A percentile compares a stretch with the other conserved stretches of the same genome.
Evolutionary conservation across 1,140 invertebrate species (phyloP).

Genomic region (Macrobrachium nipponense): DNA sequence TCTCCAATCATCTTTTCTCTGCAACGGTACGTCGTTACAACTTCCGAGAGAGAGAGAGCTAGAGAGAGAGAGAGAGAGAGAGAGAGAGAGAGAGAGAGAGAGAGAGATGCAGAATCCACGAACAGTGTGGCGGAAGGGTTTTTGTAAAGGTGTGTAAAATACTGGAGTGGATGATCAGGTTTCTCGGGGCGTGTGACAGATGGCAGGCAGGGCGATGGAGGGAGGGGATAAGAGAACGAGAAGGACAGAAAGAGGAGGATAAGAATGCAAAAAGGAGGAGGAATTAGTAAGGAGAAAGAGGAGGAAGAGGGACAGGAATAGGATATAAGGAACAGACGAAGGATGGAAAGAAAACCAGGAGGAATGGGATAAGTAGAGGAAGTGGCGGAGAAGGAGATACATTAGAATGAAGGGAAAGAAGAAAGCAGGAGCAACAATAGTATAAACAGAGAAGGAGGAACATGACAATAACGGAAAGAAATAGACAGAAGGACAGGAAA

Average conservation of each 20-base stretch:
- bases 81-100: not conserved
- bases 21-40: too few species aligned
- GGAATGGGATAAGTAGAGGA: not conserved
- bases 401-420: not conserved
- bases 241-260: too few species aligned
- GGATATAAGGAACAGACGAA: not conserved
- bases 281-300: too few species aligned
- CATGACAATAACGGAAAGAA: not conserved
- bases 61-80: not conserved
- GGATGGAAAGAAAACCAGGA: too few species aligned
- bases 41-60: not conserved
- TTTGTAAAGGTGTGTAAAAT: conserved; percentile 40
- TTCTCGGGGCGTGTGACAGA: conserved; percentile 45
- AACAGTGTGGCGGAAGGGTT: conserved; percentile 20
- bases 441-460: not conserved
- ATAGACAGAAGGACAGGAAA: not conserved
- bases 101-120: not conserved
- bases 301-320: too few species aligned
- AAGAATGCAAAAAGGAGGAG: too few species aligned
- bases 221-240: not conserved
- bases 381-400: not conserved
- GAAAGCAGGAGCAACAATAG: not conserved
- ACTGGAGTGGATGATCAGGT: conserved; percentile 47
- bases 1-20: too few species aligned
- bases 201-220: conserved; percentile 43